Evolutionary conservation across 1,140 invertebrate species (phyloP).

Genomic region (Bombyx mandarina): DNA sequence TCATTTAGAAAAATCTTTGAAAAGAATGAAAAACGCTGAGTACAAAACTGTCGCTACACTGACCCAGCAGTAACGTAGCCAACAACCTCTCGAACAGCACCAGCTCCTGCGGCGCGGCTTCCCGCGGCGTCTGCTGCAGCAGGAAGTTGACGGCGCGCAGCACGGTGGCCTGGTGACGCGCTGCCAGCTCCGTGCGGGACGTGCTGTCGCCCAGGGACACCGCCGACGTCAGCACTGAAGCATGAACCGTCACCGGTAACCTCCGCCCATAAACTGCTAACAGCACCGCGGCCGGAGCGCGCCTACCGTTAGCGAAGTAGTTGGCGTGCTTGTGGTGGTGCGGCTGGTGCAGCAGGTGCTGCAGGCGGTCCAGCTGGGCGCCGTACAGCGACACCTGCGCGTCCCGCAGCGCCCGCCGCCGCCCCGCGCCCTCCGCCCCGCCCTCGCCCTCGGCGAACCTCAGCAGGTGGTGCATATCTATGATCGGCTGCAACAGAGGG

Average conservation of each 20-base stretch:
- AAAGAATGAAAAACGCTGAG: too few species aligned
- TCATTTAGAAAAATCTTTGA: too few species aligned
- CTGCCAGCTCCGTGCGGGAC: conserved; percentile 26
- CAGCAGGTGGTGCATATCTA: conserved; percentile 57
- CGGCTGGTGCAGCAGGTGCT: conserved; percentile 35
- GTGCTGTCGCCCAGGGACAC: conserved; percentile 27
- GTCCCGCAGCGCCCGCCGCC: conserved; percentile 10
- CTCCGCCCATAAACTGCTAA: too few species aligned
- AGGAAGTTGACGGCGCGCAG: conserved; percentile 39
- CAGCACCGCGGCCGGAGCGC: not conserved
- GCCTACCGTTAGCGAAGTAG: conserved; percentile 47
- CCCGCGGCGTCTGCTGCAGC: conserved; percentile 21
- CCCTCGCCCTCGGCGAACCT: conserved; percentile 32
- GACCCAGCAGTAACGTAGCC: conserved; percentile 30
- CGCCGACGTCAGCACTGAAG: conserved; percentile 28
- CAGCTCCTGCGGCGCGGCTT: not conserved
- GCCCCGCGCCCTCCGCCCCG: conserved; percentile 6
- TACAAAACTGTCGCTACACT: not conserved
- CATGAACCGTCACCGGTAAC: too few species aligned
- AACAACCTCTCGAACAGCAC: conserved; percentile 13
- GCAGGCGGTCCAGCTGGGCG: conserved; percentile 71
- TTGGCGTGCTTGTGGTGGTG: conserved; percentile 26
- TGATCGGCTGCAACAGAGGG: conserved; percentile 23
- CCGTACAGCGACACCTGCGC: conserved; percentile 64
- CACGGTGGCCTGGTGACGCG: conserved; percentile 27